Evolutionary conservation across 2,113 vertebrate genomes (phyloP), one percentile per base, ranked within the genome.

Genomic region (Halichoerus grypus): DNA sequence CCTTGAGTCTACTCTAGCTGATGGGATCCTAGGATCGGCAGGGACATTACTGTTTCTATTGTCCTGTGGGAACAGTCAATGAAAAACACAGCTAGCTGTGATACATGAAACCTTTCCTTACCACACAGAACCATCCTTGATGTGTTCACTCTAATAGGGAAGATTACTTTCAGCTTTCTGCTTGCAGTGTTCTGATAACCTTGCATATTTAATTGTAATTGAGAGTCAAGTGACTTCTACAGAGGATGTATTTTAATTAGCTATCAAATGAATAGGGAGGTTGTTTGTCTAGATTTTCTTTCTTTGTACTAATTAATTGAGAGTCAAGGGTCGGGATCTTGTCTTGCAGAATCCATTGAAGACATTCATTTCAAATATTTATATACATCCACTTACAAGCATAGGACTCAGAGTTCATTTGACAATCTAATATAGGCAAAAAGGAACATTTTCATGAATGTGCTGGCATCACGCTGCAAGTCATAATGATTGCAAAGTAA

Each of bases 221-320:
- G 97, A 97, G 95, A 98, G 97, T 98, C 98, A 98, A 98, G 97
- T 98, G 97, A 98, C 98, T 98, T 98, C 92, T 96, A 94, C 79
- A 49, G 94, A 97, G 97, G 57, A 46, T 86, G 97, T 98, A 98
- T 99, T 98, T 98, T 99, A 98, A 99, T 98, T 97, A 98, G 94
- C 84, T 97, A 93, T 98, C 97, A 98, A 97, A 98, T 98, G 97
- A 98, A 97, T 95, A 94, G 92, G 94, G 96, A 98, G 82, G 94
- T 57, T 98, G 94, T 98, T 98, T 98, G 97, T 97, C 97, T 98
- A 97, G 98, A 98, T 98, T 98, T 98, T 93, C 94, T 98, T 96
- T 97, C 98, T 99, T 98, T 98, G 97, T 97, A 97, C 90, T 98
- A 98, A 99, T 98, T 99, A 98, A 98, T 98, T 98, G 97, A 92